Evolutionary conservation across 2,797 vertebrate genomes (phyloP).

Genomic region (Danio tinwini): DNA sequence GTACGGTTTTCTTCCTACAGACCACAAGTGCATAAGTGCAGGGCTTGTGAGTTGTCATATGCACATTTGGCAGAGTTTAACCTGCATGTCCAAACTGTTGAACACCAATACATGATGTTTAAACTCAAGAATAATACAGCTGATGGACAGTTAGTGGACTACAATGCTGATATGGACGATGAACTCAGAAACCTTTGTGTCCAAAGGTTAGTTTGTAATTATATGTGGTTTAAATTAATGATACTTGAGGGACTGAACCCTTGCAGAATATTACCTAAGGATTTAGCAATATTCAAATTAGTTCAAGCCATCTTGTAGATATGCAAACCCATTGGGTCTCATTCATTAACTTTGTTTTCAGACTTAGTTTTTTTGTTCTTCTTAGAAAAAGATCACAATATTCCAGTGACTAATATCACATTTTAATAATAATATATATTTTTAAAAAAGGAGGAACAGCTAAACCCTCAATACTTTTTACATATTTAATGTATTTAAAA

Average conservation of each 20-base stretch:
- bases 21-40: conserved; percentile 66
- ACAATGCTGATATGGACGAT: conserved; percentile 8
- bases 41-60: conserved; percentile 60
- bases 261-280: too few species aligned
- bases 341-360: too few species aligned
- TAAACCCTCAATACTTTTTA: too few species aligned
- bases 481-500: too few species aligned
- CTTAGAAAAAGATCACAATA: too few species aligned
- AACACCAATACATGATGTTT: conserved; percentile 63
- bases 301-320: too few species aligned
- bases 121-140: conserved; percentile 8
- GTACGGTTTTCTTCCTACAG: conserved; percentile 18
- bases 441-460: too few species aligned
- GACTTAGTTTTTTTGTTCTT: too few species aligned
- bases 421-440: too few species aligned
- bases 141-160: conserved; percentile 19
- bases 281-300: too few species aligned
- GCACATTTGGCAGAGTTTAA: conserved; percentile 59
- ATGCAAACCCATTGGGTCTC: too few species aligned
- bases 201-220: conserved; percentile 2
- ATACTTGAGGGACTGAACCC: background rate
- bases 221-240: background rate
- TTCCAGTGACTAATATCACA: too few species aligned
- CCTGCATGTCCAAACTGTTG: conserved; percentile 61
- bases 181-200: conserved; percentile 29